Evolutionary conservation across 1,140 invertebrate genomes (phyloP).

Genomic region (Drosophila quadrilineata): DNA sequence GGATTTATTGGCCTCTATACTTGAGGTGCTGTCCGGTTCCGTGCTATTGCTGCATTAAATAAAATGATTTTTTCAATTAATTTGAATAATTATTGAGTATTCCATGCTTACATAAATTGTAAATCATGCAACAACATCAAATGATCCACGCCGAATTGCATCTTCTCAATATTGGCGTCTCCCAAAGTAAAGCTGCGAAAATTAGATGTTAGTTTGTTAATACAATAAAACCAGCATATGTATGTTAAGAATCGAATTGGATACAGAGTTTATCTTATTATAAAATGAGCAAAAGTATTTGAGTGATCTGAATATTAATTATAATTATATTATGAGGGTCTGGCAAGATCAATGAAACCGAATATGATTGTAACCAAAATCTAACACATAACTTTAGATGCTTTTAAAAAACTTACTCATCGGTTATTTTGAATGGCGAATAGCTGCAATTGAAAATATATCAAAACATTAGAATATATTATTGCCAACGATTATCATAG

Average conservation of each 20-base stretch:
- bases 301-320: too few species aligned
- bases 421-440: slow-evolving; percentile 70
- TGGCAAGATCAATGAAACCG: too few species aligned
- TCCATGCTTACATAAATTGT: slow-evolving; percentile 59
- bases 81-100: not conserved
- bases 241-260: not conserved
- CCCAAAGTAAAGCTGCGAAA: slow-evolving; percentile 55
- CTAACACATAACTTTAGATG: too few species aligned
- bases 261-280: too few species aligned
- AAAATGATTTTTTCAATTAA: not conserved
- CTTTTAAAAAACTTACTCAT: slow-evolving; percentile 80
- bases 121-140: slow-evolving; percentile 69
- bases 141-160: slow-evolving; percentile 76
- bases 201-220: not conserved
- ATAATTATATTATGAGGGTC: too few species aligned
- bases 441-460: slow-evolving; percentile 47
- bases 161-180: slow-evolving; percentile 70
- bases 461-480: not conserved
- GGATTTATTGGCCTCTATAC: slow-evolving; percentile 29
- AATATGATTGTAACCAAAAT: too few species aligned
- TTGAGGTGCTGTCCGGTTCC: slow-evolving; percentile 62
- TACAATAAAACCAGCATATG: not conserved
- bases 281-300: too few species aligned
- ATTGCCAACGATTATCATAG: not conserved
- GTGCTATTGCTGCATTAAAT: slow-evolving; percentile 51